phyloP scores from a whole-genome alignment of 2,113 vertebrate genomes.

The Aplodontia rufa region DNA sequence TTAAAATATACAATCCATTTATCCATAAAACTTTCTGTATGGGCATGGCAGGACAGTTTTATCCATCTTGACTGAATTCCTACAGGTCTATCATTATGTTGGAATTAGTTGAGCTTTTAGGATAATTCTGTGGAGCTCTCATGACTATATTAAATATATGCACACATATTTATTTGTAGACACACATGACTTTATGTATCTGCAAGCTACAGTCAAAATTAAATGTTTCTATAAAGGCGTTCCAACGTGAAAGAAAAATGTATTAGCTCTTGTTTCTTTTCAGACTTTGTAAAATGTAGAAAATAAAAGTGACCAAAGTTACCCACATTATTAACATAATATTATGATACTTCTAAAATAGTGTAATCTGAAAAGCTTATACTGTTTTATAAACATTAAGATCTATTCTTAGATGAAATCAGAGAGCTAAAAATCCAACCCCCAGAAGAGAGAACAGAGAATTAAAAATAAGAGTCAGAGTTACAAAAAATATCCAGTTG shows the following conservation, averaged over 20 bases:
- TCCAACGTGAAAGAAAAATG: slow-evolving; percentile 20
- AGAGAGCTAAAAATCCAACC: slow-evolving; percentile 9
- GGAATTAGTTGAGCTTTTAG: not conserved
- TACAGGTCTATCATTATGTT: not conserved
- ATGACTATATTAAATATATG: slow-evolving; percentile 2
- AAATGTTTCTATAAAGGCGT: not conserved
- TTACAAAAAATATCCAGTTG: slow-evolving; percentile 26
- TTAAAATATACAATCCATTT: slow-evolving; percentile 11
- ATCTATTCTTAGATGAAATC: slow-evolving; percentile 33
- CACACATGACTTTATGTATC: not conserved
- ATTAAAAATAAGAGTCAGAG: not conserved
- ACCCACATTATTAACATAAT: slow-evolving; percentile 9
- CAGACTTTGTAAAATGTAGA: not conserved
- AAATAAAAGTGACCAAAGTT: slow-evolving; percentile 6
- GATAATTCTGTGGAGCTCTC: not conserved
- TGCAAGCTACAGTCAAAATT: not conserved
- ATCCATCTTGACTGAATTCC: not conserved
- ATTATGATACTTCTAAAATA: slow-evolving; percentile 29
- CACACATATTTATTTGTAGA: not conserved
- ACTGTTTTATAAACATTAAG: slow-evolving; percentile 38
- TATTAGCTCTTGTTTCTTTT: slow-evolving; percentile 29
- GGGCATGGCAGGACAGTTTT: not conserved
- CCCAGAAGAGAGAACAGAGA: not conserved
- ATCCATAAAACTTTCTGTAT: not conserved
- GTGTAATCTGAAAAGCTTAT: not conserved